Conservation (phyloP, 1,140 invertebrate species). For the Diploscapter pachys region DNA sequence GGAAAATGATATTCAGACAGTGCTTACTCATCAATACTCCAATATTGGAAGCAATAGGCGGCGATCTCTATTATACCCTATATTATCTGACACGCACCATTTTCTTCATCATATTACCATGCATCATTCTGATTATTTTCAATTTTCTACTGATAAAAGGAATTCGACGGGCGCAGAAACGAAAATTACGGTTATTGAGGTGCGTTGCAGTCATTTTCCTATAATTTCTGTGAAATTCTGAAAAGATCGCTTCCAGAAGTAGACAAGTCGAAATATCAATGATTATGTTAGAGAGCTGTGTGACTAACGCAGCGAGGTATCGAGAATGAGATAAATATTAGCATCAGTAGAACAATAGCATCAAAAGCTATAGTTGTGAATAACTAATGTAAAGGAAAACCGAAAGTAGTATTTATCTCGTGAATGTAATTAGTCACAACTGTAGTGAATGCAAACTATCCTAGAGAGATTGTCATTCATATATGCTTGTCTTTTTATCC, state of each 20-base stretch:
- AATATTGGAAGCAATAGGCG: constrained; percentile 45
- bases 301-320: constrained; percentile 21
- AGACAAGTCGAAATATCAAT: constrained; percentile 3
- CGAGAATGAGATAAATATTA: not conserved
- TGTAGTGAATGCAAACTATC: no score
- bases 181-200: constrained; percentile 61
- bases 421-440: no score
- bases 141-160: constrained; percentile 82
- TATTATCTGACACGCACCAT: constrained; percentile 75
- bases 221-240: not conserved
- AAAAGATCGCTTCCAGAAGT: not conserved
- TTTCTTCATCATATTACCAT: constrained; percentile 84
- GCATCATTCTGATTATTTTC: constrained; percentile 79
- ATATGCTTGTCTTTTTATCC: no score
- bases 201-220: constrained; percentile 14
- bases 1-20: not conserved
- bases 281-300: constrained; percentile 5
- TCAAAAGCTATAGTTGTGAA: no score
- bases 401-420: no score
- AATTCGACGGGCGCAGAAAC: constrained; percentile 75
- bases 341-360: no score
- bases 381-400: no score
- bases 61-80: constrained; percentile 53
- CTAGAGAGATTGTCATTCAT: no score
- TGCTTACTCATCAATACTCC: constrained; percentile 18